Percentiles rank a stretch among this genome's conserved stretches.
phyloP scores from a whole-genome alignment of 2,113 vertebrate genomes.

The Pollachius pollachius region DNA sequence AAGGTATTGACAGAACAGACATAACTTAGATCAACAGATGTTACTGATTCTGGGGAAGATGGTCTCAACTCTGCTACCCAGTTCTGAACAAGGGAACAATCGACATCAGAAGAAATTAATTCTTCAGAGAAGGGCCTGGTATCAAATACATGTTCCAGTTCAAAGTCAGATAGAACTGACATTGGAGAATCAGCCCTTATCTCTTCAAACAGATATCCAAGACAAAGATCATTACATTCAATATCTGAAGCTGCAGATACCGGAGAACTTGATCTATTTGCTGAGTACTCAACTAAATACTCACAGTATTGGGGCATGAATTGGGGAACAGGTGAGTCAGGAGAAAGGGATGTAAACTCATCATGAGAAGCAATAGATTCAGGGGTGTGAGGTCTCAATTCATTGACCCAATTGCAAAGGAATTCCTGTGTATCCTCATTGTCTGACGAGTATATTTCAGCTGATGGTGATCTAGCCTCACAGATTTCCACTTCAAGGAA shows the following conservation, averaged over 20 bases:
- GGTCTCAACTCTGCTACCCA: slow-evolving; percentile 24
- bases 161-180: slow-evolving; percentile 4
- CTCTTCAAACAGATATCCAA: slow-evolving; percentile 13
- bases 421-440: slow-evolving; percentile 22
- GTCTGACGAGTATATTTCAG: background rate
- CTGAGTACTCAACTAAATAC: background rate
- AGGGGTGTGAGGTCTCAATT: slow-evolving; percentile 13
- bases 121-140: background rate
- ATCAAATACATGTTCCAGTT: slow-evolving; percentile 10
- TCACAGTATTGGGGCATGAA: background rate
- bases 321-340: slow-evolving; percentile 44
- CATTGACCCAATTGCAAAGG: slow-evolving; percentile 20
- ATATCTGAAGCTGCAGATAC: slow-evolving; percentile 22
- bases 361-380: slow-evolving; percentile 2
- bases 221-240: slow-evolving; percentile 16
- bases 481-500: background rate
- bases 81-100: slow-evolving; percentile 8
- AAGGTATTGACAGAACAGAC: background rate
- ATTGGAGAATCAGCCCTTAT: slow-evolving; percentile 28
- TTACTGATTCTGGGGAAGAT: slow-evolving; percentile 34
- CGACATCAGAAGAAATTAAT: background rate
- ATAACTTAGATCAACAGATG: background rate
- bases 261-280: slow-evolving; percentile 18
- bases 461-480: background rate
- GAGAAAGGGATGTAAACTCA: slow-evolving; percentile 19